These are phyloP conservation scores for Nephrocerus scutellatus DNA, from an alignment of 2,888 invertebrate genomes.

Conservation along the genomic window DNA sequence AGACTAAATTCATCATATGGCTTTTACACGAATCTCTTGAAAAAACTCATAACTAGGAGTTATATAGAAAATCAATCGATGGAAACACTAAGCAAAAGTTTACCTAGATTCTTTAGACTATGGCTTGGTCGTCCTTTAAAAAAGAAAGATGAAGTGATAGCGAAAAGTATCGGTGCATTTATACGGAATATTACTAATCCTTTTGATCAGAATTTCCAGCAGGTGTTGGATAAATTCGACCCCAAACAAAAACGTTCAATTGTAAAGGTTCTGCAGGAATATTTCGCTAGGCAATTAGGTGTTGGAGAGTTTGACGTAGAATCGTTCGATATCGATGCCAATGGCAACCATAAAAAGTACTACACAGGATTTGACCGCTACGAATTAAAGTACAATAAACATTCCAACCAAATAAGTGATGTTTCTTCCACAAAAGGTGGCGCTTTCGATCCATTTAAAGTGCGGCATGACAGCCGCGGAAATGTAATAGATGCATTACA, in stretches of 20 bases:
- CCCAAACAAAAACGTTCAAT: slow-evolving; percentile 1
- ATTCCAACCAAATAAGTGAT: slow-evolving; percentile 6
- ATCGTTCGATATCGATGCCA: slow-evolving; percentile 16
- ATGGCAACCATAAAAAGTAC: slow-evolving; percentile 20
- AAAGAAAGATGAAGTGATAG: slow-evolving; percentile 3
- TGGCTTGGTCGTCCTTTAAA: slow-evolving; percentile 4
- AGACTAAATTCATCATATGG: slow-evolving; percentile 3
- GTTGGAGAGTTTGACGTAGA: slow-evolving; percentile 14
- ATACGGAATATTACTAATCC: slow-evolving; percentile 8
- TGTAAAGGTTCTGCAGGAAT: slow-evolving; percentile 5
- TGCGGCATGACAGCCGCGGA: slow-evolving; percentile 20
- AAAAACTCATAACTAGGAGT: slow-evolving; percentile 4
- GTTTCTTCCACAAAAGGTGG: slow-evolving; percentile 6
- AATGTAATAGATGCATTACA: slow-evolving; percentile 23
- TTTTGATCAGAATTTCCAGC: slow-evolving; percentile 5
- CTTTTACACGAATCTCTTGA: slow-evolving; percentile 1
- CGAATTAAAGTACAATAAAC: slow-evolving; percentile 10
- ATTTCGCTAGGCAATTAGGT: slow-evolving; percentile 12
- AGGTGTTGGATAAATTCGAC: slow-evolving; percentile 3
- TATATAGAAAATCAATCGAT: slow-evolving; percentile 7
- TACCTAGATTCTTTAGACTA: slow-evolving; percentile 1
- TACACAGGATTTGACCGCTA: slow-evolving; percentile 15
- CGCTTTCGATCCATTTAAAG: background rate
- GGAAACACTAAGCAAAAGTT: background rate
- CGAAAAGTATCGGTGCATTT: slow-evolving; percentile 5